These are phyloP conservation scores for Sisyra nigra DNA, from an alignment of 2,888 invertebrate genomes.

Conservation along the genomic window DNA sequence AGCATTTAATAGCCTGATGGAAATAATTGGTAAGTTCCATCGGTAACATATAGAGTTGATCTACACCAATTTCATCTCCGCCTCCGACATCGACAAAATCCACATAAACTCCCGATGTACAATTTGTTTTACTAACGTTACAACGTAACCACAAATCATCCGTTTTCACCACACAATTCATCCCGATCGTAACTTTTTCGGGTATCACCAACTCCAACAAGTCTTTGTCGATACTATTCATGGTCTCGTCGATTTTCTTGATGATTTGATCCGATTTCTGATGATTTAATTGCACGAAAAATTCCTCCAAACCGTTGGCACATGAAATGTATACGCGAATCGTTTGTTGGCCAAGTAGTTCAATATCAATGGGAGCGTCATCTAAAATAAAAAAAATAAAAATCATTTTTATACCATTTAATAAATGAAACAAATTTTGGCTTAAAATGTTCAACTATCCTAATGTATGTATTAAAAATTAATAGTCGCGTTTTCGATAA, in stretches of 20 bases:
- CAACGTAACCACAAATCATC: conserved; percentile 29
- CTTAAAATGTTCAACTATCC: background rate
- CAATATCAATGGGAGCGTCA: conserved; percentile 22
- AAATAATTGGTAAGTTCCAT: conserved; percentile 33
- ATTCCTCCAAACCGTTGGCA: conserved; percentile 26
- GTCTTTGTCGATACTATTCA: conserved; percentile 16
- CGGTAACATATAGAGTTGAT: conserved; percentile 36
- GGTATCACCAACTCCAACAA: conserved; percentile 22
- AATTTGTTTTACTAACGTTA: conserved; percentile 25
- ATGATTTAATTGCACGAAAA: conserved; percentile 28
- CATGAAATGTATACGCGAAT: conserved; percentile 26
- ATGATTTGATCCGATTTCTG: conserved; percentile 18
- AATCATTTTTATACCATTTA: background rate
- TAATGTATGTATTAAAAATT: too few species aligned
- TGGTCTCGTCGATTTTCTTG: conserved; percentile 17
- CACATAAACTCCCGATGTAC: conserved; percentile 21
- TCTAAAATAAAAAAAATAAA: conserved; percentile 8
- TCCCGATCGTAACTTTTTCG: conserved; percentile 25
- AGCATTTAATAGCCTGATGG: conserved; percentile 32
- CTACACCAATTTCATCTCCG: conserved; percentile 23
- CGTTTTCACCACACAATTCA: conserved; percentile 28
- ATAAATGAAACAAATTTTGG: background rate
- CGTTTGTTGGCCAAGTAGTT: conserved; percentile 27
- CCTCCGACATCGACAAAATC: conserved; percentile 30
- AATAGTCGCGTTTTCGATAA: too few species aligned